Percentiles rank a stretch among this genome's conserved stretches.
phyloP scores from a whole-genome alignment of 1,140 invertebrate species.

The Euura saliciscinereae region DNA sequence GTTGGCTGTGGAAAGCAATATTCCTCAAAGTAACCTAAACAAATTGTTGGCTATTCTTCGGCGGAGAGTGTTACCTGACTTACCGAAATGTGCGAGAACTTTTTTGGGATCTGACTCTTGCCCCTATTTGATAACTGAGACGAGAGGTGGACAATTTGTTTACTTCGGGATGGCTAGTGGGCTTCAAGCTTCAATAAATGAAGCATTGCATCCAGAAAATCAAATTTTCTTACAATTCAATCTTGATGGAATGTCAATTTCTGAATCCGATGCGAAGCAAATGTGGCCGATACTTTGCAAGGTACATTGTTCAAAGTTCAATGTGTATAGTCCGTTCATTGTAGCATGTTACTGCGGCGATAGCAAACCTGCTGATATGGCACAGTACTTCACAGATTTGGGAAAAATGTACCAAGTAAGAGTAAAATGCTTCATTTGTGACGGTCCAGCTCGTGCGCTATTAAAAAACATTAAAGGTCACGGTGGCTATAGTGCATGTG shows the following conservation, averaged over 20 bases:
- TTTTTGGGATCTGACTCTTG: conserved; percentile 15
- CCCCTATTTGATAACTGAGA: not conserved
- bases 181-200: conserved; percentile 15
- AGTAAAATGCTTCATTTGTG: no score
- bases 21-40: conserved; percentile 26
- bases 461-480: no score
- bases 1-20: conserved; percentile 23
- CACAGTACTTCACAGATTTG: conserved; percentile 24
- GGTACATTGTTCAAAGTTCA: conserved; percentile 12
- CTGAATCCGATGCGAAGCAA: conserved; percentile 17
- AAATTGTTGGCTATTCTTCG: conserved; percentile 27
- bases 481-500: no score
- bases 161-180: conserved; percentile 1
- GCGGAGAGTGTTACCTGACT: conserved; percentile 18
- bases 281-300: conserved; percentile 29
- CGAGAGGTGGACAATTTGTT: conserved; percentile 8
- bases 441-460: not conserved
- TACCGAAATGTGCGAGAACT: conserved; percentile 15
- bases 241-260: conserved; percentile 23
- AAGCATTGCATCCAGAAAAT: conserved; percentile 17
- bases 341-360: conserved; percentile 23
- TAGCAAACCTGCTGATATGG: conserved; percentile 13
- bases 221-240: conserved; percentile 21
- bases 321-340: conserved; percentile 24
- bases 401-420: not conserved